Evolutionary conservation across 1,140 invertebrate species (phyloP), one percentile per base, ranked within the genome.

Genomic region (Sipha flava): DNA sequence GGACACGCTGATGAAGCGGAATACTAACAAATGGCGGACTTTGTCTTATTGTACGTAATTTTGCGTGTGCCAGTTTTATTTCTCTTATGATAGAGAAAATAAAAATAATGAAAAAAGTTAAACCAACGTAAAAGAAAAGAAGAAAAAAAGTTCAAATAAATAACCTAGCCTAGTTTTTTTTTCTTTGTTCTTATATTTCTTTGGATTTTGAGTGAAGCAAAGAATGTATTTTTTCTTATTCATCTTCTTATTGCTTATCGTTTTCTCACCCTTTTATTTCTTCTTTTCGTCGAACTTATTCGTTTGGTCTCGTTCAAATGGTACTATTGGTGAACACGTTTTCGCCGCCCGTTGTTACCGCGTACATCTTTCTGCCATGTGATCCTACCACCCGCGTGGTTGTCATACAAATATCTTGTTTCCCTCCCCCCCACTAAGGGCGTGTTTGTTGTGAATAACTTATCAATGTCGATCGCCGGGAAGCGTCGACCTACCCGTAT

Each of bases 1-100:
- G 12, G 54, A 29, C 54, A 29, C 54, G 29, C 4, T 29, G 26
- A 26, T n/a, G 5, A 34, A 43, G 64, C 21, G 34, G 21, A 66
- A 66, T 66, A 66, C 40, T 40, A 66, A 68, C 64, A 45, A 68
- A 45, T 45, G 37, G 40, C 37, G 64, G 21, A 66, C 34, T 66
- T 21, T 7, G 64, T 68, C 64, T 68, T 68, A 68, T 66, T 66
- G 62, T 66, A 40, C 31, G 64, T 66, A 66, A 66, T 68, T 68
- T 68, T 40, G 64, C 37, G 64, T 68, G 64, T 6, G 12, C 34
- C 10, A 26, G 37, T 43, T 43, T 68, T 68, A 43, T 68, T 45
- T 68, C 45, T 62, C 18, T 37, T 62, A 62, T n/a, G 10, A 10
- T 62, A 62, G n/a, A n/a, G n/a, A n/a, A n/a, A n/a, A 45, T 45